Evolutionary conservation across 2,113 vertebrate genomes (phyloP).

Genomic region (Aspiorhynchus laticeps): DNA sequence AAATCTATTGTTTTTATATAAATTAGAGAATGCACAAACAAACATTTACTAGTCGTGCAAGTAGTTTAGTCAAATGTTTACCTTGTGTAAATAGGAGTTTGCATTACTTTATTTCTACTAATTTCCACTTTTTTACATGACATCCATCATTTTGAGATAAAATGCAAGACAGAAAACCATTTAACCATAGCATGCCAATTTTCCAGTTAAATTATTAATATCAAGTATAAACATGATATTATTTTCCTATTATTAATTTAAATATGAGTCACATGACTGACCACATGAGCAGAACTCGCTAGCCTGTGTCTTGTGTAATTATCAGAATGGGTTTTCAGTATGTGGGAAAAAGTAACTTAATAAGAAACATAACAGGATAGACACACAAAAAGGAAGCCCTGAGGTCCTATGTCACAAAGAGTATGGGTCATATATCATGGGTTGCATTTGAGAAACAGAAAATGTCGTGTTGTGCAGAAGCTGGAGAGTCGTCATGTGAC

Average conservation of each 20-base stretch:
- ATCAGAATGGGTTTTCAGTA: neutral
- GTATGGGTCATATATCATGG: neutral
- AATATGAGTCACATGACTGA: too few species aligned
- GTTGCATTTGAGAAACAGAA: neutral
- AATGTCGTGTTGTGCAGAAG: neutral
- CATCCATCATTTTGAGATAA: neutral
- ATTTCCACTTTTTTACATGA: neutral
- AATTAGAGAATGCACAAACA: too few species aligned
- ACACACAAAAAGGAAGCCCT: neutral
- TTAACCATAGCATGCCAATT: neutral
- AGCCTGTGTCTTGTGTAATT: too few species aligned
- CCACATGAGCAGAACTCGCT: too few species aligned
- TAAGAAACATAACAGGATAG: neutral
- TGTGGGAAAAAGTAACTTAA: neutral
- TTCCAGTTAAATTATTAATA: too few species aligned
- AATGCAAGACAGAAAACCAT: neutral
- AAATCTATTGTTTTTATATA: too few species aligned
- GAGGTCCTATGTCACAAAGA: neutral
- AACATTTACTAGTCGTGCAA: too few species aligned
- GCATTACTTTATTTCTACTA: too few species aligned
- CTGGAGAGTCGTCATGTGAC: conserved; percentile 1
- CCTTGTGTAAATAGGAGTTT: too few species aligned
- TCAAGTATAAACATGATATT: too few species aligned
- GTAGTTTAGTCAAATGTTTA: too few species aligned
- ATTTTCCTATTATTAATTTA: too few species aligned